Evolutionary conservation across 2,113 vertebrate species (phyloP).

Genomic region (Prionailurus bengalensis): DNA sequence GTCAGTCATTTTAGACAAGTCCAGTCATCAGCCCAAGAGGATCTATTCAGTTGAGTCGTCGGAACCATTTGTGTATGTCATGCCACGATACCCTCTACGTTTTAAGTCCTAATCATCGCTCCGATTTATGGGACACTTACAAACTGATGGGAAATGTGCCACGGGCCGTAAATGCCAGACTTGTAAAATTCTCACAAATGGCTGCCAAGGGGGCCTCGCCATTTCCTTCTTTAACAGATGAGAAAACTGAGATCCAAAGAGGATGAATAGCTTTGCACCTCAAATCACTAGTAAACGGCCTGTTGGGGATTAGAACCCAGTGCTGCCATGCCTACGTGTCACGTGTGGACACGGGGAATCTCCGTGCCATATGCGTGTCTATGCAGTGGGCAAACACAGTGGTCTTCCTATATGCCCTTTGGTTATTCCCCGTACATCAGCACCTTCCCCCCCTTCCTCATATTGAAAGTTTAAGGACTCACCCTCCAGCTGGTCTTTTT

Average conservation of each 20-base stretch:
- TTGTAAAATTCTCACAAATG: not conserved
- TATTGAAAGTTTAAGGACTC: fast-evolving
- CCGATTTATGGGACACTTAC: not conserved
- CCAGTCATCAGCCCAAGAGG: not conserved
- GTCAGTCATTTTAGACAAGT: not conserved
- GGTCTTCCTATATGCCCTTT: fast-evolving
- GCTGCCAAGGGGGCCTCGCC: not conserved
- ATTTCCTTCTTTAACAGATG: not conserved
- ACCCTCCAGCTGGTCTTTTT: fast-evolving
- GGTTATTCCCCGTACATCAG: fast-evolving
- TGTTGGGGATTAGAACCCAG: not conserved
- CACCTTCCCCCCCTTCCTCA: not conserved
- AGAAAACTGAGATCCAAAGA: not conserved
- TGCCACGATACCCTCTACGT: fast-evolving
- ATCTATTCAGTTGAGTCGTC: fast-evolving
- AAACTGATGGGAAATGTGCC: not conserved
- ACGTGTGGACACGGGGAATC: too few relatives aligned
- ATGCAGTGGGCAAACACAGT: fast-evolving
- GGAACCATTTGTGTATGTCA: fast-evolving
- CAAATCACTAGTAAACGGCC: not conserved
- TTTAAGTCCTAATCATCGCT: fast-evolving
- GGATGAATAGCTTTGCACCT: too few relatives aligned
- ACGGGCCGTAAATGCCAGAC: not conserved
- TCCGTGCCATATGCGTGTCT: fast-evolving
- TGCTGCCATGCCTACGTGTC: too few relatives aligned